Percentiles rank a stretch among this genome's conserved stretches.
Conservation (phyloP, 2,797 vertebrate species). For the Mormyrus hasselquistii region DNA sequence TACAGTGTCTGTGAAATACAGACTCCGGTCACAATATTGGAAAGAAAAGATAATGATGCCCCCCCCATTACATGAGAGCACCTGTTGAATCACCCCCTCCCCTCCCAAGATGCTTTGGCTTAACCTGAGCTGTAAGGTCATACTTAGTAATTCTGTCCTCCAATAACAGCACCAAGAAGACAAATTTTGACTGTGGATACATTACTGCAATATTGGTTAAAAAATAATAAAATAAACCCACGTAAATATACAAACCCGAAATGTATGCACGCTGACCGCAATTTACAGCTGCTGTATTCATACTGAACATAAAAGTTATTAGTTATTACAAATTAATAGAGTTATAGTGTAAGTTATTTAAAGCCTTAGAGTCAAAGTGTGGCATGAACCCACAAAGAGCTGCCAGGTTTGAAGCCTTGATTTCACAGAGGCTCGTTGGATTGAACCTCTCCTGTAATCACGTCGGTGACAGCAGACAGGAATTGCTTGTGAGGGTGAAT, state of each 20-base stretch:
- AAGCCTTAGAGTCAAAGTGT: not conserved
- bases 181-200: not conserved
- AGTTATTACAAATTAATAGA: constrained; percentile 31
- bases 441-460: not conserved
- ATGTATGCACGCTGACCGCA: not conserved
- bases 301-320: not conserved
- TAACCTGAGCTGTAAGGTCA: not conserved
- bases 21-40: not conserved
- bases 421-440: not conserved
- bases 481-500: not conserved
- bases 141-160: not conserved
- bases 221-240: not conserved
- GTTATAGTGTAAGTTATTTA: constrained; percentile 16
- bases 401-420: not conserved
- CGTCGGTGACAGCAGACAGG: not conserved
- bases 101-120: not conserved
- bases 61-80: not conserved
- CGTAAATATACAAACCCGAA: not conserved
- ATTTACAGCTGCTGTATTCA: not conserved
- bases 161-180: not conserved
- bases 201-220: not conserved
- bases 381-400: constrained; percentile 1
- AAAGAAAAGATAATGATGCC: not conserved
- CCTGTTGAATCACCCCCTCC: not conserved
- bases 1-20: not conserved